A percentile compares a stretch with the other conserved stretches of the same genome.
Evolutionary conservation across 2,797 vertebrate genomes (phyloP).

Genomic region (Macropus fuliginosus): DNA sequence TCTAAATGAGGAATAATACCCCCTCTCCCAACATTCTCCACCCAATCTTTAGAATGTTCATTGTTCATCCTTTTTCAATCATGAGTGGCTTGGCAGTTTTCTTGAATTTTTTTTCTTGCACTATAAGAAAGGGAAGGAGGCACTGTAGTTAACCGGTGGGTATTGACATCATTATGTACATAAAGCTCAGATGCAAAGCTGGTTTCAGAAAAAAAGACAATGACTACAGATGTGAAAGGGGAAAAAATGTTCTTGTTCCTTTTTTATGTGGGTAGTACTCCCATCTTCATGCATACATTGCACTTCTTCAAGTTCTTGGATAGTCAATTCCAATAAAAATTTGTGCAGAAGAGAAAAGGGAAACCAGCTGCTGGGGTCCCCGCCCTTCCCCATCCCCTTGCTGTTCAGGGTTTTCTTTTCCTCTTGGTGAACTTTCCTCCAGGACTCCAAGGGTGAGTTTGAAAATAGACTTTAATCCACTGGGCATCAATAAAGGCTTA

Average conservation of each 20-base stretch:
- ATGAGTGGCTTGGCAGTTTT: background rate
- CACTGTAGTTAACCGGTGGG: background rate
- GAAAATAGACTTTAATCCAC: constrained; percentile 85
- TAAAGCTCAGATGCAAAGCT: constrained; percentile 44
- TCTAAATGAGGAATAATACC: constrained; percentile 41
- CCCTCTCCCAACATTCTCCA: background rate
- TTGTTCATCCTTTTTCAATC: constrained; percentile 55
- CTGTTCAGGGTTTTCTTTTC: constrained; percentile 83
- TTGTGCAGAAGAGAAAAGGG: constrained; percentile 79
- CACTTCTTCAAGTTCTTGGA: constrained; percentile 88
- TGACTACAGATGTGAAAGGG: constrained; percentile 8
- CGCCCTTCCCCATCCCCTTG: constrained; percentile 44
- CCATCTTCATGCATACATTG: constrained; percentile 85
- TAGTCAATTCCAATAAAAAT: constrained; percentile 60
- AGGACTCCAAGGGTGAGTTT: constrained; percentile 77
- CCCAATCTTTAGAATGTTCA: constrained; percentile 41
- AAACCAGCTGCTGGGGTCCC: constrained; percentile 61
- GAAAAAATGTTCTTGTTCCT: background rate
- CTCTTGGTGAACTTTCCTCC: constrained; percentile 80
- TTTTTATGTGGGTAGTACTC: constrained; percentile 80
- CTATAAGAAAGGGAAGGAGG: constrained; percentile 28
- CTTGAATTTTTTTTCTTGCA: background rate
- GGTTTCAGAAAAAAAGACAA: constrained; percentile 44
- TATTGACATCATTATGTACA: background rate
- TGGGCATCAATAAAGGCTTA: constrained; percentile 79